These are phyloP conservation scores for Heliconius aoede DNA, from an alignment of 2,888 invertebrate species.

Conservation along the genomic window DNA sequence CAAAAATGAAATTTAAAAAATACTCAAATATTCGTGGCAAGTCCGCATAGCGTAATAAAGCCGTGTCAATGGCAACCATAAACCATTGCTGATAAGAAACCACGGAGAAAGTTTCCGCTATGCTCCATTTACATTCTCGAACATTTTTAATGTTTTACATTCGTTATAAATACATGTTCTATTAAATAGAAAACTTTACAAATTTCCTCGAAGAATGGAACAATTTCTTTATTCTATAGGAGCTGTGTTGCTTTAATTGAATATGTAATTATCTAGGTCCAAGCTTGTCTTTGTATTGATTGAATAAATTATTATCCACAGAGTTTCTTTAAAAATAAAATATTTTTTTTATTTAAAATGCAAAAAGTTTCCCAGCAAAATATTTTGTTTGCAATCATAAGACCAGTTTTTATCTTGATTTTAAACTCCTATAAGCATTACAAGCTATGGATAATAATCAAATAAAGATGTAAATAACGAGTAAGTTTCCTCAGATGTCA, in stretches of 20 bases:
- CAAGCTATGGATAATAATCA: not conserved
- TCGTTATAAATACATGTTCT: not conserved
- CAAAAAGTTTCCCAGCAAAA: too few relatives aligned
- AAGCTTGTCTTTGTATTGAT: not conserved
- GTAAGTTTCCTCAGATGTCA: conserved; percentile 17
- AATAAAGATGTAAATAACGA: not conserved
- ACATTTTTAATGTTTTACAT: conserved; percentile 19
- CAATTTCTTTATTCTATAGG: not conserved
- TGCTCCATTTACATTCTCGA: conserved; percentile 33
- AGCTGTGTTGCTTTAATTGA: not conserved
- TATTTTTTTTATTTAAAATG: too few relatives aligned
- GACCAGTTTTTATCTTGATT: not conserved
- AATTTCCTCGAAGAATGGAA: not conserved
- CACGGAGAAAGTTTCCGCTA: conserved; percentile 27
- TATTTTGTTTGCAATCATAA: too few relatives aligned
- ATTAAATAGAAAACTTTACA: not conserved
- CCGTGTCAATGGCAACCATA: conserved; percentile 8
- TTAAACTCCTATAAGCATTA: not conserved
- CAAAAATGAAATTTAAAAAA: not conserved
- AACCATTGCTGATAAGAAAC: conserved; percentile 33
- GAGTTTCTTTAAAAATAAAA: too few relatives aligned
- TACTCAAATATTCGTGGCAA: not conserved
- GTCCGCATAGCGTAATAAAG: not conserved
- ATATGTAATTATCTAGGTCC: not conserved
- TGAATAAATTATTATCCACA: not conserved